Conservation (phyloP, 2,113 vertebrate species). For the Gopherus flavomarginatus region DNA sequence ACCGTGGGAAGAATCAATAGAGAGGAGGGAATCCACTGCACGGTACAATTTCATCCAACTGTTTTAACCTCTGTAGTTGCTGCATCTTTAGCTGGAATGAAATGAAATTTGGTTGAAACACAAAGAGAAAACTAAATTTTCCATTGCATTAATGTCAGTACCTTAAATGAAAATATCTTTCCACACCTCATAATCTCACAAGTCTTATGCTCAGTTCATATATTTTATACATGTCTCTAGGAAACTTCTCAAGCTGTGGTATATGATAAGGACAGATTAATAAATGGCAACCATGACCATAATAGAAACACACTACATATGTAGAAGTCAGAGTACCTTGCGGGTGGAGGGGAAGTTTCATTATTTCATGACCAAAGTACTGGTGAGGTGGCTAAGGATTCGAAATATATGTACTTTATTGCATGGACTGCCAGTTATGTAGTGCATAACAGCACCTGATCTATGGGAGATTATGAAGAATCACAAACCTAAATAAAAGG, state of each 20-base stretch:
- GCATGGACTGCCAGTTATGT: neutral
- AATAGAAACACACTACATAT: neutral
- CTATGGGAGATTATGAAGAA: neutral
- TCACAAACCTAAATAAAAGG: neutral
- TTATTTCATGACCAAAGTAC: neutral
- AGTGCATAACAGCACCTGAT: neutral
- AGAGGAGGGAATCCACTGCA: neutral
- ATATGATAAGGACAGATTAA: neutral
- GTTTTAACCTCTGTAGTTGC: neutral
- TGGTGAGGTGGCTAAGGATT: neutral
- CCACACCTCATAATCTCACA: too few relatives aligned
- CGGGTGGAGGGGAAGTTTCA: neutral
- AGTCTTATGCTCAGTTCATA: neutral
- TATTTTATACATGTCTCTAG: neutral
- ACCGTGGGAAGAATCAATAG: too few relatives aligned
- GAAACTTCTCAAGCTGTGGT: neutral
- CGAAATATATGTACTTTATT: neutral
- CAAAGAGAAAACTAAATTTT: too few relatives aligned
- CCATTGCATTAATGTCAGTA: too few relatives aligned
- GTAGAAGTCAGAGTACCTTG: neutral
- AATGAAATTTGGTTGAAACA: too few relatives aligned
- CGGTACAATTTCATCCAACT: neutral
- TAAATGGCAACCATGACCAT: too few relatives aligned
- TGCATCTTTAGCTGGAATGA: neutral
- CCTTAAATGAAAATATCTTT: too few relatives aligned